Evolutionary conservation across 1,140 invertebrate species (phyloP).

Genomic region (Lordiphosa collinella): DNA sequence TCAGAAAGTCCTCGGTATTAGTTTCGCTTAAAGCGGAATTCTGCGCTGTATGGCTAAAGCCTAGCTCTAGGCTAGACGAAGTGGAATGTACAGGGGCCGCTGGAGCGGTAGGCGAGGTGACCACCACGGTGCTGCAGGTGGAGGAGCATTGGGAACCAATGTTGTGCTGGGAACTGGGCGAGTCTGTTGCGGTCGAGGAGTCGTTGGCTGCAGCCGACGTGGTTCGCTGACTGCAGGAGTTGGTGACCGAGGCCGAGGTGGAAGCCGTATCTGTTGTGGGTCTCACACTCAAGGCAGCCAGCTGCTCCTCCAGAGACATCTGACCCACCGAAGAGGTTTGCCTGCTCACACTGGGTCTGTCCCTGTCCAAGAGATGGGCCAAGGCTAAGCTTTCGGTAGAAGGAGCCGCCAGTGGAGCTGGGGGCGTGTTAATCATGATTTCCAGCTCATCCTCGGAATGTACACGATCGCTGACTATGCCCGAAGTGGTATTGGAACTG

Average conservation of each 20-base stretch:
- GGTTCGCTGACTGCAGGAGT: slow-evolving; percentile 14
- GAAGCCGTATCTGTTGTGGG: slow-evolving; percentile 64
- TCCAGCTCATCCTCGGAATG: slow-evolving; percentile 95
- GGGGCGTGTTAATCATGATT: slow-evolving; percentile 89
- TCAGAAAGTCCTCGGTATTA: slow-evolving; percentile 82
- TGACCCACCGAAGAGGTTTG: slow-evolving; percentile 81
- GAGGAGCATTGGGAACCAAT: slow-evolving; percentile 89
- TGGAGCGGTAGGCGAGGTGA: slow-evolving; percentile 82
- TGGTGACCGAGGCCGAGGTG: slow-evolving; percentile 47
- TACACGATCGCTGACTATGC: slow-evolving; percentile 95
- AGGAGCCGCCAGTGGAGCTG: slow-evolving; percentile 81
- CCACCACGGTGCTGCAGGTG: slow-evolving; percentile 90
- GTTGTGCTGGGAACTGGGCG: slow-evolving; percentile 76
- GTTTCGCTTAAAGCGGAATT: slow-evolving; percentile 87
- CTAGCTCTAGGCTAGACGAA: slow-evolving; percentile 88
- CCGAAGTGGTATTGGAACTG: slow-evolving; percentile 96
- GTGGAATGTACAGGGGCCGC: slow-evolving; percentile 82
- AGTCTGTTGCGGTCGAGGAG: slow-evolving; percentile 68
- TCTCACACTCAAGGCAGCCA: slow-evolving; percentile 70
- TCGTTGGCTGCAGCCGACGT: slow-evolving; percentile 26
- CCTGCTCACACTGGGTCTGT: slow-evolving; percentile 81
- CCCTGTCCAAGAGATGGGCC: slow-evolving; percentile 84
- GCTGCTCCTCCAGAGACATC: slow-evolving; percentile 79
- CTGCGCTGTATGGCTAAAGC: slow-evolving; percentile 90
- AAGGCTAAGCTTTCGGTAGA: slow-evolving; percentile 88